phyloP scores from a whole-genome alignment of 2,113 vertebrate species.

The Tursiops truncatus region DNA sequence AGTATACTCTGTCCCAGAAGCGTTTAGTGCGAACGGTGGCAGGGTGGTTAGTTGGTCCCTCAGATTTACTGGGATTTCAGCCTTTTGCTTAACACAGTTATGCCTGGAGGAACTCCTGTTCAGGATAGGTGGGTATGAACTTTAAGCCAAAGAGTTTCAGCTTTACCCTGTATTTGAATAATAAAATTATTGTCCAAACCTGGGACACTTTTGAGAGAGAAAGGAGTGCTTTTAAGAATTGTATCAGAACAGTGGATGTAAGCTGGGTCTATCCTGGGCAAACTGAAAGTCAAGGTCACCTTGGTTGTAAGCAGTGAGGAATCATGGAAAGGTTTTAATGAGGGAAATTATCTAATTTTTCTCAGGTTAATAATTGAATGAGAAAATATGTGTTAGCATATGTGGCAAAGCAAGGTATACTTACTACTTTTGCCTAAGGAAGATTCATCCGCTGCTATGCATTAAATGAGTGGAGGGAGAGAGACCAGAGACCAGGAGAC shows the following conservation, averaged over 20 bases:
- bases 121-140: neutral
- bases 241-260: neutral
- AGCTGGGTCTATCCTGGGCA: neutral
- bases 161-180: neutral
- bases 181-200: neutral
- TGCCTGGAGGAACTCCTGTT: neutral
- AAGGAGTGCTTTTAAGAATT: neutral
- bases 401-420: neutral
- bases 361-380: neutral
- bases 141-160: neutral
- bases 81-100: neutral
- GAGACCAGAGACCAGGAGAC: neutral
- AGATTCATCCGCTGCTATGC: neutral
- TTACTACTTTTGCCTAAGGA: neutral
- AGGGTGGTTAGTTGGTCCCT: neutral
- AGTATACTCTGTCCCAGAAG: neutral
- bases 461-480: neutral
- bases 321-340: neutral
- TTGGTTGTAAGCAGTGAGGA: neutral
- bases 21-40: neutral
- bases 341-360: neutral
- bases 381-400: neutral
- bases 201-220: neutral
- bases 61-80: neutral
- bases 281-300: neutral